Evolutionary conservation across 2,888 invertebrate species (phyloP).

Genomic region (Nesidiocoris tenuis): DNA sequence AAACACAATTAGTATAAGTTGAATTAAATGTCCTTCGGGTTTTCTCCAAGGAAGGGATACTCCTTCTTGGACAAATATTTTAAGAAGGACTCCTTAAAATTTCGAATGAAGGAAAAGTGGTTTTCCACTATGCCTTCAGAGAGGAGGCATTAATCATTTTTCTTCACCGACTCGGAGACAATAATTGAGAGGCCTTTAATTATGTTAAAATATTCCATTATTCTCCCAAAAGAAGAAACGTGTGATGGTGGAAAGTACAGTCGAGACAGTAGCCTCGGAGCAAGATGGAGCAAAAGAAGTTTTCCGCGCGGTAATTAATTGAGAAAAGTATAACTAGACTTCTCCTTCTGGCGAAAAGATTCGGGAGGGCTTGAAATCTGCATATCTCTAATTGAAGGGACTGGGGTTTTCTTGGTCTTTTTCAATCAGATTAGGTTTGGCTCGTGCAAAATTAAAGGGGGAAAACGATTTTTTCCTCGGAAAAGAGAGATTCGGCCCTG

Average conservation of each 20-base stretch:
- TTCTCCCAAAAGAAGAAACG: conserved; percentile 18
- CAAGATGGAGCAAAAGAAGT: conserved; percentile 44
- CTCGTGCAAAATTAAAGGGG: conserved; percentile 6
- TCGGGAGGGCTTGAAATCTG: conserved; percentile 38
- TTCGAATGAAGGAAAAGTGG: conserved; percentile 45
- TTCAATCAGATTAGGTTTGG: conserved; percentile 33
- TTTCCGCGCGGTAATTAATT: conserved; percentile 48
- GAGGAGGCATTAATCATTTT: conserved; percentile 49
- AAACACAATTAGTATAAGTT: conserved; percentile 49
- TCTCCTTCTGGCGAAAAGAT: conserved; percentile 19
- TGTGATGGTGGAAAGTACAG: conserved; percentile 14
- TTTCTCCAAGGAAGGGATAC: conserved; percentile 17
- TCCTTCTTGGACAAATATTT: conserved; percentile 47
- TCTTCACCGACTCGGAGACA: conserved; percentile 46
- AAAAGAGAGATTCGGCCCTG: conserved; percentile 11
- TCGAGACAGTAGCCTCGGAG: not conserved
- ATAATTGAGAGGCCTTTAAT: conserved; percentile 49
- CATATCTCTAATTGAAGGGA: conserved; percentile 48
- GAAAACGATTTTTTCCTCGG: not conserved
- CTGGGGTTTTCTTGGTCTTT: conserved; percentile 20
- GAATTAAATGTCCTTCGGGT: conserved; percentile 46
- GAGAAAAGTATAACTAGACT: conserved; percentile 47
- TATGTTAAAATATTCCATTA: conserved; percentile 50
- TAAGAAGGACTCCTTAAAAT: conserved; percentile 49
- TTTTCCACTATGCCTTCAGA: conserved; percentile 28